These are phyloP conservation scores for Diorhabda carinulata DNA, from an alignment of 1,140 invertebrate species.

Conservation along the genomic window DNA sequence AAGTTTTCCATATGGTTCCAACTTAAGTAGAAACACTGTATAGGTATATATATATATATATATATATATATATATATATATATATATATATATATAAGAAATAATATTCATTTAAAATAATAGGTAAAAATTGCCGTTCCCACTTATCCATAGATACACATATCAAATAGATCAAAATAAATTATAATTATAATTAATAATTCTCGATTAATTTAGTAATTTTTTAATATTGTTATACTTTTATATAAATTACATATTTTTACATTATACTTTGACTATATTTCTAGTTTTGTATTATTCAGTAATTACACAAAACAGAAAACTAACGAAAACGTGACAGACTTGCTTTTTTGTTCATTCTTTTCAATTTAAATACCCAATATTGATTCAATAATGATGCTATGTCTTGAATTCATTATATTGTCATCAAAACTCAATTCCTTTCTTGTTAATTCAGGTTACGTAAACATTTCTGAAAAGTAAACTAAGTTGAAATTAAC, in stretches of 20 bases:
- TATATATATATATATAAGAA: no score
- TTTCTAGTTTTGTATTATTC: background rate
- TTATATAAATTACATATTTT: background rate
- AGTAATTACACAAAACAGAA: background rate
- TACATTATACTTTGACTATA: background rate
- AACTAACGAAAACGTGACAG: background rate
- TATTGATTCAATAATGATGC: background rate
- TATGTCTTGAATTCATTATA: background rate
- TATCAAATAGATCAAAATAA: no score
- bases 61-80: no score
- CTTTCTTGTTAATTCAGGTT: slow-evolving; percentile 2
- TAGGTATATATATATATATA: no score
- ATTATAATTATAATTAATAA: no score
- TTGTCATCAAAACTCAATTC: background rate
- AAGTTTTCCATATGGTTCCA: no score
- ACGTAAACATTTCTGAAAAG: slow-evolving; percentile 2
- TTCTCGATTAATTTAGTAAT: background rate
- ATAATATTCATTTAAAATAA: no score
- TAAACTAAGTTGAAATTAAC: background rate
- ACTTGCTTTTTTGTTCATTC: background rate
- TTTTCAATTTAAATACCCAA: slow-evolving; percentile 3
- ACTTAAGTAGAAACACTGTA: no score
- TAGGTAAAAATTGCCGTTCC: no score
- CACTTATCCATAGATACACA: no score
- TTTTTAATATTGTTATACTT: background rate